Conservation (phyloP, 1,140 invertebrate genomes). For the Bursaphelenchus mucronatus region DNA sequence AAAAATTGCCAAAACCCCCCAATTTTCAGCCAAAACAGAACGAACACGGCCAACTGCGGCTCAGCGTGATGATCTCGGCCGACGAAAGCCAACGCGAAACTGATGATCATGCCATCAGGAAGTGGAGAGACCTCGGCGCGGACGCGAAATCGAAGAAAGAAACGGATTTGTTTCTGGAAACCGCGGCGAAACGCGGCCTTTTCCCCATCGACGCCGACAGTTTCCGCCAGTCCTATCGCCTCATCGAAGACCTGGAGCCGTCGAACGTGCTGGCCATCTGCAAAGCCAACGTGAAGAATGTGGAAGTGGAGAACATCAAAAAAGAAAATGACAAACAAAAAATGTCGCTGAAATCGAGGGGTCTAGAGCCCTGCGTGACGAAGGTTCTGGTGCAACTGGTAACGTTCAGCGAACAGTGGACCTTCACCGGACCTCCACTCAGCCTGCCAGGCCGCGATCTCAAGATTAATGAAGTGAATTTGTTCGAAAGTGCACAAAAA, state of each 20-base stretch:
- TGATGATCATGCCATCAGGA: constrained; percentile 21
- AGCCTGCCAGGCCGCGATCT: constrained; percentile 66
- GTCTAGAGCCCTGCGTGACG: constrained; percentile 64
- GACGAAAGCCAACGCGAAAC: constrained; percentile 6
- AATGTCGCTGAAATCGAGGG: constrained; percentile 17
- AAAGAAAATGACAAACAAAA: constrained; percentile 27
- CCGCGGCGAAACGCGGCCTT: constrained; percentile 27
- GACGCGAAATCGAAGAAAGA: constrained; percentile 27
- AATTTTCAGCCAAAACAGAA: constrained; percentile 18
- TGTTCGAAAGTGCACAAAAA: constrained; percentile 69
- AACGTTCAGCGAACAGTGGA: constrained; percentile 26
- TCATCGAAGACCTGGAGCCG: constrained; percentile 36
- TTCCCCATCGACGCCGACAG: background rate
- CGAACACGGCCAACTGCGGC: constrained; percentile 10
- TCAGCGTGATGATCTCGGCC: constrained; percentile 14
- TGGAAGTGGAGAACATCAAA: constrained; percentile 35
- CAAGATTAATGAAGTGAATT: constrained; percentile 64
- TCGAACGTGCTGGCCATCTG: constrained; percentile 29
- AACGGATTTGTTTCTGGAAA: constrained; percentile 24
- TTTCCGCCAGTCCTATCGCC: constrained; percentile 14
- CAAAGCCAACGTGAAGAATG: constrained; percentile 36
- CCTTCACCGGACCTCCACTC: constrained; percentile 13
- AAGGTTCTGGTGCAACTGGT: constrained; percentile 66
- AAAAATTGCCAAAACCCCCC: background rate
- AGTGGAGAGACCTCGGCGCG: constrained; percentile 25